phyloP scores from a whole-genome alignment of 2,797 vertebrate species.

The Chaetophractus vellerosus region DNA sequence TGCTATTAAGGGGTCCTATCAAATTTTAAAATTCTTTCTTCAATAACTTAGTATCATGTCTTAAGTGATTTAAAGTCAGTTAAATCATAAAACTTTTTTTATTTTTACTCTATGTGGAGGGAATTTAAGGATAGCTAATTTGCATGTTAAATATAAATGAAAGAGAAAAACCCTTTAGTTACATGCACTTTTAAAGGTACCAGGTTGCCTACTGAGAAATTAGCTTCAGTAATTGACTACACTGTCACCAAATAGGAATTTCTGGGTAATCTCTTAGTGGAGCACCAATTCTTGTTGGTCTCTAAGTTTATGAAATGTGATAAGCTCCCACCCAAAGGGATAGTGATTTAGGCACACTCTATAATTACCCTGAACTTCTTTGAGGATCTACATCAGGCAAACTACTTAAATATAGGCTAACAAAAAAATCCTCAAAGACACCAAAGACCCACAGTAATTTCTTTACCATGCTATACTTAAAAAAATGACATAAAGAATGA shows the following conservation, averaged over 20 bases:
- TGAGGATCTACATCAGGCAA: background rate
- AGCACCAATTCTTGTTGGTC: background rate
- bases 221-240: slow-evolving; percentile 11
- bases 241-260: slow-evolving; percentile 28
- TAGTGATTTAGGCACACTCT: background rate
- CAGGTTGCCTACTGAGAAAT: background rate
- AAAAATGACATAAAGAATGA: background rate
- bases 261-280: background rate
- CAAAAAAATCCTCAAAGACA: background rate
- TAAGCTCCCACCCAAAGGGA: background rate
- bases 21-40: slow-evolving; percentile 45
- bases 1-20: slow-evolving; percentile 35
- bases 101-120: background rate
- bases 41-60: slow-evolving; percentile 1
- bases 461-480: slow-evolving; percentile 15
- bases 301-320: slow-evolving; percentile 33
- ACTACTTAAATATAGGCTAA: background rate
- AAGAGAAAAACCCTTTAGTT: slow-evolving; percentile 37
- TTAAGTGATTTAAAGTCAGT: slow-evolving; percentile 41
- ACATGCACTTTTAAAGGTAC: slow-evolving; percentile 47
- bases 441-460: background rate
- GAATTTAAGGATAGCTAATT: background rate
- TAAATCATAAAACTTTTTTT: slow-evolving; percentile 43
- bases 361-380: slow-evolving; percentile 44
- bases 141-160: slow-evolving; percentile 19